Evolutionary conservation across 1,140 invertebrate species (phyloP), one percentile per base, ranked within the genome.

Genomic region (Lordiphosa stackelbergi): DNA sequence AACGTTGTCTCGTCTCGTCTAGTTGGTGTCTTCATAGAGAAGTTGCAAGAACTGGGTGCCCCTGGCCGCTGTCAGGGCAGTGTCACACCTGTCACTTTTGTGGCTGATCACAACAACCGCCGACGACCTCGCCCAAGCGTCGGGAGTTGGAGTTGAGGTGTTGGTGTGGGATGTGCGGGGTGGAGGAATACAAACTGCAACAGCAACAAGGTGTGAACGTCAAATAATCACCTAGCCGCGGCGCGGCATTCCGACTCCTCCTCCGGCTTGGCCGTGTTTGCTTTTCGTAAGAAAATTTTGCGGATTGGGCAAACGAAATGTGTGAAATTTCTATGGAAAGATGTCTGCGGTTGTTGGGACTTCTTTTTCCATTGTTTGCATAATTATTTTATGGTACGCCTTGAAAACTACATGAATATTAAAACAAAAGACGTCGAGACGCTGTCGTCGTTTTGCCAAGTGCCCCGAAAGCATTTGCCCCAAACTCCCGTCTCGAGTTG

Each of bases 21-120:
- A 69, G 65, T 79, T 79, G 75, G 24, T 70, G 70, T 78, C 74
- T 78, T 79, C 41, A 78, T 78, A 79, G 74, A 28, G 43, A 66
- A 63, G 55, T 66, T 42, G 49, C 16, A 10, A n/a, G 49, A 12
- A 24, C 24, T 34, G 40, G 43, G 43, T 41, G 63, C 47, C 28
- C 22, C 22, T 36, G 19, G 24, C 19, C 43, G 41, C 57, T 79
- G 75, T 68, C 75, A 60, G 66, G 41, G 56, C 68, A 75, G 66
- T 81, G 75, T 81, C 75, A 81, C 75, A 81, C 75, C 75, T 81
- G 75, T 81, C 75, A 81, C 77, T 75, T 72, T 71, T 81, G 75
- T 72, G 75, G 75, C 75, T 83, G 75, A 81, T 81, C 75, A 81
- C 75, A 81, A 69, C 75, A 81, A 75, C 66, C 75, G 77, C 75